These are phyloP conservation scores for Rhynchomys soricoides DNA, from an alignment of 2,113 vertebrate species.

Conservation along the genomic window DNA sequence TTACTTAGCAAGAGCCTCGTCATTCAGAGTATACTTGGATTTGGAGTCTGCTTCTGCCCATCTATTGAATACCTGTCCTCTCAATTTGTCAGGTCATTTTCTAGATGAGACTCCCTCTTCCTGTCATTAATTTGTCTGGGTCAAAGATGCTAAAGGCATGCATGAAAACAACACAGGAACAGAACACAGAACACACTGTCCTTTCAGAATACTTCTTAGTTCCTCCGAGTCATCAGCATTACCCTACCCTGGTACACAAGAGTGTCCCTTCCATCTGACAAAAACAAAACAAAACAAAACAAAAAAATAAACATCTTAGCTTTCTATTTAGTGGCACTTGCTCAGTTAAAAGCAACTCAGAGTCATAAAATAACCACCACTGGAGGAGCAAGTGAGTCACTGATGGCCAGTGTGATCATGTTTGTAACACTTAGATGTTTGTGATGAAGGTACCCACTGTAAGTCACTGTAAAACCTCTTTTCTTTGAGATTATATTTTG, in stretches of 20 bases:
- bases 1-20: background rate
- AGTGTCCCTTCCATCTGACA: constrained; percentile 44
- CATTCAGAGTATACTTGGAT: background rate
- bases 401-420: background rate
- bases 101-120: background rate
- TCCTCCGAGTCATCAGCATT: constrained; percentile 20
- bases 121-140: background rate
- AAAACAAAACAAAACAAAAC: background rate
- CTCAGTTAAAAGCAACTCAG: constrained; percentile 74
- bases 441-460: background rate
- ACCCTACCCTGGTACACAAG: background rate
- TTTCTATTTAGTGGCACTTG: constrained; percentile 63
- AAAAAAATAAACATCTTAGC: background rate
- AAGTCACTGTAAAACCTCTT: constrained; percentile 32
- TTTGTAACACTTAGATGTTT: constrained; percentile 13
- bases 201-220: background rate
- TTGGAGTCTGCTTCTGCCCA: background rate
- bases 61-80: background rate
- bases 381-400: constrained; percentile 48
- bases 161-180: background rate
- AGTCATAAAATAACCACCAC: background rate
- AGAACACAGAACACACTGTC: background rate
- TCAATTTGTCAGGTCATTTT: background rate
- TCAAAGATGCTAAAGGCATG: background rate
- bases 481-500: background rate